phyloP scores from a whole-genome alignment of 2,888 invertebrate genomes.

The Caenorhabditis sp. region DNA sequence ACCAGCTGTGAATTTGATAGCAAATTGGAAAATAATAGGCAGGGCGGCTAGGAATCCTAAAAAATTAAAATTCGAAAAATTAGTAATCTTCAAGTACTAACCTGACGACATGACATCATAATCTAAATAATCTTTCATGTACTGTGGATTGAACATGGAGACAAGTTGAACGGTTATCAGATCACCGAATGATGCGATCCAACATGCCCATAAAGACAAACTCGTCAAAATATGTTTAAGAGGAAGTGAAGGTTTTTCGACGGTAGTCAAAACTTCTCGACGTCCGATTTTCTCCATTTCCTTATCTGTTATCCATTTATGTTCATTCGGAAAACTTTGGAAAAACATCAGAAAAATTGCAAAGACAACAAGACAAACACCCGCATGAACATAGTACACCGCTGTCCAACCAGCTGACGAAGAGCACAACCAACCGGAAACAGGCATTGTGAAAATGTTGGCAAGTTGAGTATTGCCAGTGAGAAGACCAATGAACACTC shows the following conservation, averaged over 20 bases:
- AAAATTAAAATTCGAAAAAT: too few relatives aligned
- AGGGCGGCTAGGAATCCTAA: conserved; percentile 45
- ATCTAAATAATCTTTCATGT: conserved; percentile 50
- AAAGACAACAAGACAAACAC: conserved; percentile 25
- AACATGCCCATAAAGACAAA: conserved; percentile 42
- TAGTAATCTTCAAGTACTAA: too few relatives aligned
- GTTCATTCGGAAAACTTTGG: conserved; percentile 29
- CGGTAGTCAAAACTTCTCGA: not conserved
- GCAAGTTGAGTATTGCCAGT: conserved; percentile 46
- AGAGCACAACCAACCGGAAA: conserved; percentile 44
- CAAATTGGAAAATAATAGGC: conserved; percentile 49
- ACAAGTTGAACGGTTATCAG: conserved; percentile 48
- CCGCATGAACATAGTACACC: conserved; percentile 48
- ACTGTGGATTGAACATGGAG: conserved; percentile 50
- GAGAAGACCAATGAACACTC: conserved; percentile 44
- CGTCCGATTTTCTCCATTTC: conserved; percentile 35
- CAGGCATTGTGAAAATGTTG: conserved; percentile 49
- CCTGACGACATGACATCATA: conserved; percentile 46
- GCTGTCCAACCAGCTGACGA: conserved; percentile 44
- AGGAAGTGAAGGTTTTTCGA: conserved; percentile 15
- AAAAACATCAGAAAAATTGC: conserved; percentile 34
- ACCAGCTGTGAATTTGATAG: conserved; percentile 36
- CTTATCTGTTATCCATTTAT: conserved; percentile 32
- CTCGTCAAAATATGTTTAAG: conserved; percentile 40
- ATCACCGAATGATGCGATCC: conserved; percentile 50